Percentiles rank a stretch among this genome's conserved stretches.
These are phyloP conservation scores for Leuctra nigra DNA, from an alignment of 2,888 invertebrate species.

Conservation along the genomic window DNA sequence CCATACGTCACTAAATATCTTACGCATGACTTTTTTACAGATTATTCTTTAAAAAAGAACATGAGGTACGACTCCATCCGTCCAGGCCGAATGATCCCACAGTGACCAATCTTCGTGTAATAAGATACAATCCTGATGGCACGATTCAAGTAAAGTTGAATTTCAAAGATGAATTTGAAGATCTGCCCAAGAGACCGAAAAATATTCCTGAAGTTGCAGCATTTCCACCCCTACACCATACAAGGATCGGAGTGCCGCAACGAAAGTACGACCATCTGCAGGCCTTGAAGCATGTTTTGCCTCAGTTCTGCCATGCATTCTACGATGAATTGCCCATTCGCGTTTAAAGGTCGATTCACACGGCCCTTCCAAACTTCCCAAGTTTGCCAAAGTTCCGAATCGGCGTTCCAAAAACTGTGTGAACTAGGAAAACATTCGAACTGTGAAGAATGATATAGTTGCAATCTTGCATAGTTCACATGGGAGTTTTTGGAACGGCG, in stretches of 20 bases:
- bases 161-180: constrained; percentile 12
- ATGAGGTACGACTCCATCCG: constrained; percentile 26
- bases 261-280: constrained; percentile 28
- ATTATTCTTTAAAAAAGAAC: constrained; percentile 18
- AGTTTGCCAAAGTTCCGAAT: too few relatives aligned
- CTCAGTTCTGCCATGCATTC: constrained; percentile 25
- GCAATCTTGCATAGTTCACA: too few relatives aligned
- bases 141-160: constrained; percentile 4
- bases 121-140: constrained; percentile 26
- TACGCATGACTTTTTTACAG: neutral
- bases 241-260: constrained; percentile 15
- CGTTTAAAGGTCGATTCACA: too few relatives aligned
- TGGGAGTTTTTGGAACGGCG: too few relatives aligned
- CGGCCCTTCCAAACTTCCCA: too few relatives aligned
- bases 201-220: neutral
- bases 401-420: too few relatives aligned
- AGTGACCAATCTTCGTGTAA: constrained; percentile 28
- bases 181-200: constrained; percentile 9
- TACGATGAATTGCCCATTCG: constrained; percentile 24
- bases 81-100: constrained; percentile 30
- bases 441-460: neutral
- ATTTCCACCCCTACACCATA: constrained; percentile 1
- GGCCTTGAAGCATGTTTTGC: constrained; percentile 26
- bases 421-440: too few relatives aligned
- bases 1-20: neutral